Evolutionary conservation across 2,797 vertebrate species (phyloP), one percentile per base, ranked within the genome.

Genomic region (Smutsia temminckii): DNA sequence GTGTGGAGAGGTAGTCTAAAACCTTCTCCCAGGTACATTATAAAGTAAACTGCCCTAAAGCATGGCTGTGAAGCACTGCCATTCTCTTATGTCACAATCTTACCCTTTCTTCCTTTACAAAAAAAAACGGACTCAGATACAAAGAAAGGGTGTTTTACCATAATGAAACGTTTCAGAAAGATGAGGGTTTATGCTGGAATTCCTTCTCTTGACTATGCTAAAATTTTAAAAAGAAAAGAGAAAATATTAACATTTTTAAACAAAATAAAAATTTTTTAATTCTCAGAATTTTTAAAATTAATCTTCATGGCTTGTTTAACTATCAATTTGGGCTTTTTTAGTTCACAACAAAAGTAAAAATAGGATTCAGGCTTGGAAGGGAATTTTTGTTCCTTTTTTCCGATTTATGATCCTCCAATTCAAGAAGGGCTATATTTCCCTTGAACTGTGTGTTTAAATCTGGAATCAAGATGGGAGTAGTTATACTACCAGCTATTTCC

Each of bases 1-100:
- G 97, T 98, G 98, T 97, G 97, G 98, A 98, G 98, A 98, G 97
- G 97, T 91, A 97, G 83, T 96, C 97, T 98, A 78, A 96, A 97
- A 98, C 92, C 37, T 94, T 96, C 96, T 97, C 97, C 95, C 88
- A 97, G 71, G 42, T 77, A 46, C 95, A 72, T 97, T 97, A 93
- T 95, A 98, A 98, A 97, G 96, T 96, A 96, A 97, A 97, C 98
- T 83, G 96, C 93, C 74, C 20, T 29, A 55, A 21, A 59, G 27
- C 34, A 0, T 81, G 71, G 71, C 61, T 34, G 77, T 46, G 42
- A 13, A 51, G 75, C 63, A 42, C 40, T 27, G 59, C 25, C 16
- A 0, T 88, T 89, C 71, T 83, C 61, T 79, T 16, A 51, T 12
- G 4, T 85, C 78, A 42, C 34, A 68, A 66, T 75, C 59, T 85